phyloP scores from a whole-genome alignment of 2,888 invertebrate species.

The Oxyteleia sp. region DNA sequence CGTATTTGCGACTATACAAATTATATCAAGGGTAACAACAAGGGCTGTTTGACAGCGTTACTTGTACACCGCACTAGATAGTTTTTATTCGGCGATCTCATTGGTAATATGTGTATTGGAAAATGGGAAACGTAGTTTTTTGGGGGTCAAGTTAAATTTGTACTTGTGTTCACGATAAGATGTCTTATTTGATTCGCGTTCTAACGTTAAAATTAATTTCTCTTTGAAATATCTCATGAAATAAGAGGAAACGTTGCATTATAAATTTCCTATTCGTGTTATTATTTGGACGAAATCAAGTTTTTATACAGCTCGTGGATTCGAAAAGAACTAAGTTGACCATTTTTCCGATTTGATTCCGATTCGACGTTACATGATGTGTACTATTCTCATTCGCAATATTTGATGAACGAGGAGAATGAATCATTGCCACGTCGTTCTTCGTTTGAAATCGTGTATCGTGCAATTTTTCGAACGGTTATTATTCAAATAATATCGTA shows the following conservation, averaged over 20 bases:
- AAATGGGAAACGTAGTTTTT: conserved; percentile 45
- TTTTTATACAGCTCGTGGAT: background rate
- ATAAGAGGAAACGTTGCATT: too few species aligned
- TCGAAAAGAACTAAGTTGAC: conserved; percentile 28
- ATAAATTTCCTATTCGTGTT: too few species aligned
- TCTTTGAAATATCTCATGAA: too few species aligned
- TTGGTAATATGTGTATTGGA: conserved; percentile 40
- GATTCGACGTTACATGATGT: conserved; percentile 40
- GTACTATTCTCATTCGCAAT: conserved; percentile 44
- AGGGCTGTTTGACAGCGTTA: conserved; percentile 46
- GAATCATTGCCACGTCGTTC: conserved; percentile 70
- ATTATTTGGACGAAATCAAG: background rate
- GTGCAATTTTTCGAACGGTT: conserved; percentile 76
- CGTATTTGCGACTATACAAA: conserved; percentile 39
- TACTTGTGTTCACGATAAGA: too few species aligned
- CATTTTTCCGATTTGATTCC: conserved; percentile 42
- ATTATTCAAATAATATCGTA: conserved; percentile 76
- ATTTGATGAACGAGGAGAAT: conserved; percentile 37
- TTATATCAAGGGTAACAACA: conserved; percentile 33
- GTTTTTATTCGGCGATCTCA: conserved; percentile 46
- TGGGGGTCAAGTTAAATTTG: background rate
- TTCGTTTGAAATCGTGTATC: conserved; percentile 72
- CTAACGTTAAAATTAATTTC: too few species aligned
- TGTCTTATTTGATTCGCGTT: too few species aligned
- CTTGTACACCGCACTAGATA: conserved; percentile 60